These are phyloP conservation scores for Kobus ellipsiprymnus DNA, from an alignment of 2,113 vertebrate species.

Conservation along the genomic window DNA sequence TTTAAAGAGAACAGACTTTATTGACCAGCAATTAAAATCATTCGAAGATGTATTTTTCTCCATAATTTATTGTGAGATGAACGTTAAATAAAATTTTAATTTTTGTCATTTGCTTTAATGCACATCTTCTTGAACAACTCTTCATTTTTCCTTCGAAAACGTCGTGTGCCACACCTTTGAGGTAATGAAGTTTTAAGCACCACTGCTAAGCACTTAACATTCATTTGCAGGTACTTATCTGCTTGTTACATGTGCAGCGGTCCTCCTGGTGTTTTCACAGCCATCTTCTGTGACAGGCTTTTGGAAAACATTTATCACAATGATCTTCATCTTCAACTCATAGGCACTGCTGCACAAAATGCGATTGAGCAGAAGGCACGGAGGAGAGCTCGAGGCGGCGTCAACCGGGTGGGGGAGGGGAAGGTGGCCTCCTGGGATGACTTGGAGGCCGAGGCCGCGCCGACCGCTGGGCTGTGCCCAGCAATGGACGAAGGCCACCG, in stretches of 20 bases:
- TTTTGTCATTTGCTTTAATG: constrained; percentile 20
- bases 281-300: neutral
- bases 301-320: neutral
- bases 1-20: constrained; percentile 35
- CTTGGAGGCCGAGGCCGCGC: neutral
- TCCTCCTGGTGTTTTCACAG: neutral
- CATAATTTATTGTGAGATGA: neutral
- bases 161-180: neutral
- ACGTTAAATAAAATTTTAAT: neutral
- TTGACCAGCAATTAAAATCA: neutral
- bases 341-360: neutral
- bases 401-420: accelerated
- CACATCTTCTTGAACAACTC: constrained; percentile 33
- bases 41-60: neutral
- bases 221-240: neutral
- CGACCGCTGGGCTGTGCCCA: neutral
- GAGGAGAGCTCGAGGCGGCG: neutral
- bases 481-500: accelerated
- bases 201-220: neutral
- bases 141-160: neutral
- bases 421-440: neutral
- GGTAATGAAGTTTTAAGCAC: neutral
- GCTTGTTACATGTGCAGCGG: neutral
- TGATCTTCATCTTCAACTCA: constrained; percentile 26
- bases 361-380: accelerated